Base-by-base conservation (phyloP, 1,140 invertebrate genomes). In the Acromyrmex charruanus region DNA sequence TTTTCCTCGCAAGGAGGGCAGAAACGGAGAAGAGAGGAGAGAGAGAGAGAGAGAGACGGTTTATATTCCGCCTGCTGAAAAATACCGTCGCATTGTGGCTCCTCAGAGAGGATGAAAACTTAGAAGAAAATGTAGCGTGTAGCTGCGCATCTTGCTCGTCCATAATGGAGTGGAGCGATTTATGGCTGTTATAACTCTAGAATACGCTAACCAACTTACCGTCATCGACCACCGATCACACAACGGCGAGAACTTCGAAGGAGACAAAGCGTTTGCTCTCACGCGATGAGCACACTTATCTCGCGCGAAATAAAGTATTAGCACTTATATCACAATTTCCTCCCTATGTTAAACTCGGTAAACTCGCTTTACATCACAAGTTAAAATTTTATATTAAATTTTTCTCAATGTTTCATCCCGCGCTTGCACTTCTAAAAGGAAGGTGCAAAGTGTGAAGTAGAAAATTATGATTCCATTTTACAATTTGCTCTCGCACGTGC, bases 11-110 rank as follows among this genome's bases (percentile, higher is more conserved):
- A 12, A 51, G 55, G 0, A 82, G 31, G 10, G 16, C 44, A 74
- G 44, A 79, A 79, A 58, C 18, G 49, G 14, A 63, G 66, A 80
- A 44, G 39, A 53, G 5, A 9, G 44, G 31, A 31, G 31, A 31
- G 31, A 31, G 28, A 31, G 28, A 31, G 5, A 9, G 35, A 25
- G 28, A 59, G 18, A n/a, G 51, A 77, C 2, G 2, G 80, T 90
- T 81, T 88, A 85, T 90, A 77, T 88, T 81, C 80, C 81, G 39
- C 10, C 39, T 21, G 72, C 44, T 85, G 80, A 89, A 85, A 88
- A 90, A 90, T 90, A 72, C 58, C 51, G 63, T 80, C 66, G 82
- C 85, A 90, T 90, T 86, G 71, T 65, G 85, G 85, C 49, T 63
- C 28, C n/a, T 75, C 61, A 53, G 77, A 59, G 25, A 65, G 66